Base-by-base conservation (phyloP, 2,888 invertebrate genomes). In the Synergus umbraculus region DNA sequence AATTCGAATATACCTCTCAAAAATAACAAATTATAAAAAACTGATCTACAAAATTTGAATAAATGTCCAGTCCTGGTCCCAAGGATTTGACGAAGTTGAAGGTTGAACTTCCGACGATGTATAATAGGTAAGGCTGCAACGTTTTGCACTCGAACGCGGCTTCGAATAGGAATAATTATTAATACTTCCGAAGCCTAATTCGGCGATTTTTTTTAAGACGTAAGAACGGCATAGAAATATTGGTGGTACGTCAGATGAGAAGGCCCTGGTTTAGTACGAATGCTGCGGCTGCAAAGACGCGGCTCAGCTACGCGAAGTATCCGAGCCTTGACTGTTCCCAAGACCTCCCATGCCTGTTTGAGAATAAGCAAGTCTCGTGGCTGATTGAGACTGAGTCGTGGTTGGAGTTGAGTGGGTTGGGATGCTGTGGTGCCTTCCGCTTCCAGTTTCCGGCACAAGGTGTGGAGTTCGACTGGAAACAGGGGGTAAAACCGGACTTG, bases 401-500 rank as follows among this genome's bases (percentile, higher is more conserved):
- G 88, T 87, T 44, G 88, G 86, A 76, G 79, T 77, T 43, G 82
- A 77, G 54, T 78, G 78, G 29, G 76, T 37, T 41, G 79, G 43
- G 58, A 64, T 60, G 78, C 83, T 82, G 69, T 82, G 82, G 18
- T 82, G 85, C 43, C 76, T 69, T 76, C 85, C 84, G 64, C 86
- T 87, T 43, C 92, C 90, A 85, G 95, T 95, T 91, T 96, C 96
- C 67, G 96, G 95, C 84, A 96, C 95, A 82, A 96, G 94, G 91
- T 96, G 96, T 83, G 95, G 94, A 86, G 96, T 95, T 88, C 96
- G 93, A 87, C 95, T 95, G 87, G 94, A 94, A 86, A 95, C 94
- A 80, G 96, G 95, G 87, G 96, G 96, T 88, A 96, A 93, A 86
- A 96, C 94, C 84, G 96, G 95, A 91, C 96, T 96, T 83, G 95